Percentiles rank a stretch among this genome's conserved stretches.
phyloP scores from a whole-genome alignment of 2,888 invertebrate species.

The Steinernema hermaphroditum region DNA sequence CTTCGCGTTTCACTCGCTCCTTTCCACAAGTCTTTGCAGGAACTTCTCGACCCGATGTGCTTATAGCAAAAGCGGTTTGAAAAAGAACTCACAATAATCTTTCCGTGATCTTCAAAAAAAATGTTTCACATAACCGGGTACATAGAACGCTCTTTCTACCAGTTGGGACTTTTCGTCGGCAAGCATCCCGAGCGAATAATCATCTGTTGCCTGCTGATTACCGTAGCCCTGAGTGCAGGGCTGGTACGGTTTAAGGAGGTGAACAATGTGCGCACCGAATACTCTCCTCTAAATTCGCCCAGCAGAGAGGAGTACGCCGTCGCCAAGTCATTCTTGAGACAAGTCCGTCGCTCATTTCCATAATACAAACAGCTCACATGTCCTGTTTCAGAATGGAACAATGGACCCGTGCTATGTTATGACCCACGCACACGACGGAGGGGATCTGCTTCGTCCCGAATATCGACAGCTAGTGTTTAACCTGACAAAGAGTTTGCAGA shows the following conservation, averaged over 20 bases:
- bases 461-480: constrained; percentile 52
- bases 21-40: too few relatives aligned
- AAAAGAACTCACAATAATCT: background rate
- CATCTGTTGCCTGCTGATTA: constrained; percentile 36
- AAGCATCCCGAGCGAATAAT: constrained; percentile 44
- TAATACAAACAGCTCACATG: background rate
- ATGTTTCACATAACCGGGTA: constrained; percentile 50
- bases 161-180: constrained; percentile 52
- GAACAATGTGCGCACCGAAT: constrained; percentile 60
- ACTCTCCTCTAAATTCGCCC: constrained; percentile 59
- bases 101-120: too few relatives aligned
- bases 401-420: constrained; percentile 62
- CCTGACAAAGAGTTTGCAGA: constrained; percentile 53
- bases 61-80: too few relatives aligned
- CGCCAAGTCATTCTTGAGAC: constrained; percentile 59
- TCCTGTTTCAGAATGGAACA: constrained; percentile 54
- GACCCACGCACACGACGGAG: constrained; percentile 56
- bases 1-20: too few relatives aligned
- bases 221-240: constrained; percentile 47
- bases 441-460: constrained; percentile 52
- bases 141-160: constrained; percentile 47
- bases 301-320: constrained; percentile 54
- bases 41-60: too few relatives aligned
- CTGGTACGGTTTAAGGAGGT: constrained; percentile 55
- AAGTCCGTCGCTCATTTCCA: constrained; percentile 39